These are phyloP conservation scores for Syrista parreyssii DNA, from an alignment of 2,888 invertebrate genomes.

Conservation along the genomic window DNA sequence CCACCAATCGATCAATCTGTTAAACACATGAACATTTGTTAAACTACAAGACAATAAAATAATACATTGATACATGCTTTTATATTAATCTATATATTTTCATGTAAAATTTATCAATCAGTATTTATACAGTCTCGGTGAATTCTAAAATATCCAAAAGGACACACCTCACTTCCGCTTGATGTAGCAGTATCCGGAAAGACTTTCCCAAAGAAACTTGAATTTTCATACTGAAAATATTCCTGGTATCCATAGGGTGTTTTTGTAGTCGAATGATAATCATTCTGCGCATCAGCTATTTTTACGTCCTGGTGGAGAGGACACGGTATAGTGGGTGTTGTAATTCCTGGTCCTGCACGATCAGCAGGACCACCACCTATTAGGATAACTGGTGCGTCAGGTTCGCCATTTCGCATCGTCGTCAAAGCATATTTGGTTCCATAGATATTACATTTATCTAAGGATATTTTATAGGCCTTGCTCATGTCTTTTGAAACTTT, in stretches of 20 bases:
- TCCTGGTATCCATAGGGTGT: not conserved
- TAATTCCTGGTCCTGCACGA: not conserved
- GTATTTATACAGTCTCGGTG: not conserved
- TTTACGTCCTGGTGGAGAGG: not conserved
- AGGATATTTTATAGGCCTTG: not conserved
- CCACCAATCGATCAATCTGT: not conserved
- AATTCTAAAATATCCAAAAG: not conserved
- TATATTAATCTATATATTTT: not conserved
- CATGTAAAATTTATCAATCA: not conserved
- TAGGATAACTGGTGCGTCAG: not conserved
- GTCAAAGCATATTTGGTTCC: not conserved
- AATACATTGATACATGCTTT: not conserved
- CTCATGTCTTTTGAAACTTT: not conserved
- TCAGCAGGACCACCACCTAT: not conserved
- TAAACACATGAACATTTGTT: not conserved
- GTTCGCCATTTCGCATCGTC: not conserved
- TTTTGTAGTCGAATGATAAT: not conserved
- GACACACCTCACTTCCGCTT: not conserved
- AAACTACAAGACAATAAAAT: not conserved
- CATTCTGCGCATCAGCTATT: not conserved
- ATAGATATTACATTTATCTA: not conserved
- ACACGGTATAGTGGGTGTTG: not conserved
- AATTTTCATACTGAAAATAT: not conserved
- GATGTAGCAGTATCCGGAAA: not conserved
- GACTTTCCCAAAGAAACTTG: not conserved